Conservation (phyloP, 1,140 invertebrate species). For the Saccostrea glomerata region DNA sequence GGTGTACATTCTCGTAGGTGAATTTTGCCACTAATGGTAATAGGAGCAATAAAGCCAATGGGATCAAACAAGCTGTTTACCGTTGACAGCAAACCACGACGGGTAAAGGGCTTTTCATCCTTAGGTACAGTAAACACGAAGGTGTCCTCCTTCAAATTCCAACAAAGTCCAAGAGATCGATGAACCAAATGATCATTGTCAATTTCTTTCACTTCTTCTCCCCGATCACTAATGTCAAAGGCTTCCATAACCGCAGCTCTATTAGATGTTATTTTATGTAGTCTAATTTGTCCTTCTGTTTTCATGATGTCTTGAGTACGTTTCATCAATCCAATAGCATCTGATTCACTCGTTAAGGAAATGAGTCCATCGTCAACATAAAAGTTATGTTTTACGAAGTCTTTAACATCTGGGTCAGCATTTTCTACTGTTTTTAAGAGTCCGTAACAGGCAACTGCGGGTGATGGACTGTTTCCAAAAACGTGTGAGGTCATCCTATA, state of each 20-base stretch:
- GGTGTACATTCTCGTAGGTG: conserved; percentile 51
- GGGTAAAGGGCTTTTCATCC: conserved; percentile 44
- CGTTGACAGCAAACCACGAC: conserved; percentile 47
- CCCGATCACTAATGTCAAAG: conserved; percentile 37
- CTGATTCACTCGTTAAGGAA: not conserved
- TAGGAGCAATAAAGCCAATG: conserved; percentile 58
- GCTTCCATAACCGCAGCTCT: conserved; percentile 36
- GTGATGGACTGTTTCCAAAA: too few relatives aligned
- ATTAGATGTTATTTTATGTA: too few relatives aligned
- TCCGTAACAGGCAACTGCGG: too few relatives aligned
- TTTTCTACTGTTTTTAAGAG: too few relatives aligned
- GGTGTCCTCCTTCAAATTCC: too few relatives aligned
- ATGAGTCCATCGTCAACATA: conserved; percentile 47
- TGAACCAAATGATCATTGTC: conserved; percentile 37
- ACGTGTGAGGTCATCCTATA: too few relatives aligned
- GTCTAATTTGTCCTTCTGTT: too few relatives aligned
- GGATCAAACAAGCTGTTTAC: conserved; percentile 60
- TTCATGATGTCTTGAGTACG: too few relatives aligned
- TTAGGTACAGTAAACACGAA: conserved; percentile 35
- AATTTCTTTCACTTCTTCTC: conserved; percentile 43
- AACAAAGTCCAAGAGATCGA: conserved; percentile 49
- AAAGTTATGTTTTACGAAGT: too few relatives aligned
- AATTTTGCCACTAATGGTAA: conserved; percentile 55
- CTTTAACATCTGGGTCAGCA: too few relatives aligned
- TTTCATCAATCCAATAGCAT: conserved; percentile 35